These are phyloP conservation scores for Poeciliopsis paucimaculata DNA, from an alignment of 2,797 vertebrate genomes.

Conservation along the genomic window DNA sequence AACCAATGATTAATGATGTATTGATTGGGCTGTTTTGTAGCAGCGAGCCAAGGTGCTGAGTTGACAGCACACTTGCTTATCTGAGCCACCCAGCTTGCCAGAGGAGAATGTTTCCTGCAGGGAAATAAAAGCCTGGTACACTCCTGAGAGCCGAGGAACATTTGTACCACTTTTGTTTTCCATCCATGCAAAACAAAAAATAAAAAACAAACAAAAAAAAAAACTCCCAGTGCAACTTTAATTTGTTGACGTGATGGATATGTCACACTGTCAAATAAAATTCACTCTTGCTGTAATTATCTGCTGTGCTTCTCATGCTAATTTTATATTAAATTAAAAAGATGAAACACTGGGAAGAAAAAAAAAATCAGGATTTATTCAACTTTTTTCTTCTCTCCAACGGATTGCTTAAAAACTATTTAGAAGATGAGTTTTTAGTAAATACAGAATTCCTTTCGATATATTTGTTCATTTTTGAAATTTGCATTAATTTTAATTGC, in stretches of 20 bases:
- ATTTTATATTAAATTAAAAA: background rate
- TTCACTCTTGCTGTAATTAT: constrained; percentile 11
- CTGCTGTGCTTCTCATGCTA: background rate
- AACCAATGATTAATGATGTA: constrained; percentile 81
- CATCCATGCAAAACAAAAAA: constrained; percentile 4
- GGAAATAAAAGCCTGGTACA: constrained; percentile 46
- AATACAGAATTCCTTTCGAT: background rate
- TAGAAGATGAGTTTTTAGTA: background rate
- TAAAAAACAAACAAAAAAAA: constrained; percentile 11
- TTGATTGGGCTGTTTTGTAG: constrained; percentile 77
- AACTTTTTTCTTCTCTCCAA: background rate
- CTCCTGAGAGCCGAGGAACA: constrained; percentile 28
- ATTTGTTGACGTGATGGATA: constrained; percentile 37
- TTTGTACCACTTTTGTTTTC: constrained; percentile 66
- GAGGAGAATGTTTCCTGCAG: constrained; percentile 61
- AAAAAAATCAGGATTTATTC: background rate
- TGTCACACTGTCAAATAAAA: constrained; percentile 13
- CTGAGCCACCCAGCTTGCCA: constrained; percentile 75
- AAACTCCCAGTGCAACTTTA: constrained; percentile 15
- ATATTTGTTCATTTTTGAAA: background rate
- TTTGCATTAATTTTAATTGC: background rate
- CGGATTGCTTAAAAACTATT: background rate
- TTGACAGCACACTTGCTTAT: constrained; percentile 76
- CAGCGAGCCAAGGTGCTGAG: constrained; percentile 75
- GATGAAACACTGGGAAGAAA: background rate